A percentile compares a stretch with the other conserved stretches of the same genome.
phyloP scores from a whole-genome alignment of 2,888 invertebrate species.

The Cacoxenus indagator region DNA sequence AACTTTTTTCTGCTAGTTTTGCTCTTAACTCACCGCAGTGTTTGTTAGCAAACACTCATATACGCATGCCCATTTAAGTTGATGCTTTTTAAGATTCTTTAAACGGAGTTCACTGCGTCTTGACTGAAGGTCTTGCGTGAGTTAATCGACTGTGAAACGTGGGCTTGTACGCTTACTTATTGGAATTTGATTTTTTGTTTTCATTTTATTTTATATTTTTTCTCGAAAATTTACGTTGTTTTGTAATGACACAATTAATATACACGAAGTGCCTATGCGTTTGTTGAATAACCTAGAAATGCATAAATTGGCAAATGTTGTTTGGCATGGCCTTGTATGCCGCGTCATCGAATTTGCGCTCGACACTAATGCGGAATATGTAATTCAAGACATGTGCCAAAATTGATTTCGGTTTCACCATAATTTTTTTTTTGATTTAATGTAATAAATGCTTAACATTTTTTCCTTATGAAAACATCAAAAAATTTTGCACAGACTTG shows the following conservation, averaged over 20 bases:
- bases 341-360: no score
- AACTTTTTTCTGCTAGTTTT: no score
- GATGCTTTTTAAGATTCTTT: neutral
- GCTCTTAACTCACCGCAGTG: neutral
- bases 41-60: neutral
- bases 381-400: neutral
- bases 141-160: neutral
- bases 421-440: no score
- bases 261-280: conserved; percentile 47
- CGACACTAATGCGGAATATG: conserved; percentile 24
- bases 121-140: neutral
- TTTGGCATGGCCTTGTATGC: conserved; percentile 46
- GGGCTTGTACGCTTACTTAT: conserved; percentile 14
- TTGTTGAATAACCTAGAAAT: conserved; percentile 24
- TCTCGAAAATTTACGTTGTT: conserved; percentile 35
- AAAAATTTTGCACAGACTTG: no score
- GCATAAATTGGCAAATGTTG: neutral
- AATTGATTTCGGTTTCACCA: no score
- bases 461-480: no score
- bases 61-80: neutral
- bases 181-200: conserved; percentile 2
- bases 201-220: conserved; percentile 22
- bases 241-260: conserved; percentile 32
- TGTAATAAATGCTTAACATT: no score
- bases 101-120: neutral